Evolutionary conservation across 2,797 vertebrate genomes (phyloP), one percentile per base, ranked within the genome.

Genomic region (Sebastes dallii): DNA sequence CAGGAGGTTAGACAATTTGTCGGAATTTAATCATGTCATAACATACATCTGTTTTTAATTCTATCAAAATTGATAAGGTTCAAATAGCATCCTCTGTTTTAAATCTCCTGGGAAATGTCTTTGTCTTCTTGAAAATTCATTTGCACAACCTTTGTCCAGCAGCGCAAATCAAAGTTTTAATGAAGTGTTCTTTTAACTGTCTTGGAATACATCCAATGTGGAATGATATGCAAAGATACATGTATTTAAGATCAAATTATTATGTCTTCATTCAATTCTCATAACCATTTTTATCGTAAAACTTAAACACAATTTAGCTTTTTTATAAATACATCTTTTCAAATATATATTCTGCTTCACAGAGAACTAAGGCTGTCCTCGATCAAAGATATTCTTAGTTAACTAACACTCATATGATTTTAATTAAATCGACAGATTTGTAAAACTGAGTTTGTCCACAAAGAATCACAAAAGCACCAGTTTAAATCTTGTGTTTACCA

Each of bases 61-160:
- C 88, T 56, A 91, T 91, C 79, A 83, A 68, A 89, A 89, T 60
- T 84, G 89, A 93, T 91, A 89, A 87, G 11, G 3, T 78, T 69
- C 81, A 88, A 83, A 91, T 80, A 50, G 87, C 74, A 83, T 87
- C 72, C 85, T 83, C 24, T 2, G 75, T 12, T 54, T 78, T 86
- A 64, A 78, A 7, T 86, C 88, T 81, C 72, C 62, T 2, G 71
- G 78, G 88, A 91, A 89, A 88, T 84, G 56, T 73, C 71, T 79
- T 81, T 86, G 76, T 89, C 68, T 76, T 83, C 78, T 77, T 67
- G 52, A 82, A 83, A 67, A 83, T 91, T 89, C 36, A 88, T 90
- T 89, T 88, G 68, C 77, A 65, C 73, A 81, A 58, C 66, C 80
- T 86, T 83, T 74, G 83, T 81, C 83, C 74, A 64, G 61, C 42